Percentiles rank a stretch among this genome's conserved stretches.
Conservation (phyloP, 2,797 vertebrate species). For the Sarcoramphus papa region DNA sequence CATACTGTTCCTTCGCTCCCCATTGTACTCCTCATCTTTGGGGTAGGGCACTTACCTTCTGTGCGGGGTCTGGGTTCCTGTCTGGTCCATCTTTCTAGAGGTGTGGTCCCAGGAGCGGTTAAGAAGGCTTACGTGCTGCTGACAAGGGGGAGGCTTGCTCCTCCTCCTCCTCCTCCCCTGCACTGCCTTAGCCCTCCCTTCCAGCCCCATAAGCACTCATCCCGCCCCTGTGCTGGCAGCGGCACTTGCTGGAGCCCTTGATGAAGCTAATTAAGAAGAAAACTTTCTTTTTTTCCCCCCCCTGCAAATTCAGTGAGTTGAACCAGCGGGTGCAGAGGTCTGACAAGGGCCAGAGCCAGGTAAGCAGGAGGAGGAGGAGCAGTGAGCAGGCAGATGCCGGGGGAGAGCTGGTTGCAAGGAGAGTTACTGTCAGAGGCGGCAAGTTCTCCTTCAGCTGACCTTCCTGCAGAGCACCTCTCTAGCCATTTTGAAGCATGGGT, state of each 20-base stretch:
- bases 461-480: background rate
- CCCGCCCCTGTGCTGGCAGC: background rate
- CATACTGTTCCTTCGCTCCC: background rate
- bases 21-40: background rate
- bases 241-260: background rate
- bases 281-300: background rate
- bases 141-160: background rate
- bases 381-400: background rate
- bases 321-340: background rate
- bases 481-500: background rate
- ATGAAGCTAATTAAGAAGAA: background rate
- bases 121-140: background rate
- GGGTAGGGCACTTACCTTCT: background rate
- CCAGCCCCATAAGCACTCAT: background rate
- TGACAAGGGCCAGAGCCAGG: background rate
- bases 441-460: background rate
- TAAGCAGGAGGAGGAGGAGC: background rate
- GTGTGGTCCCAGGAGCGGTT: background rate
- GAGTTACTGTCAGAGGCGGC: background rate
- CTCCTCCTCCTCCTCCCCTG: conserved; percentile 2
- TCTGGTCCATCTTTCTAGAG: background rate
- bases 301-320: background rate
- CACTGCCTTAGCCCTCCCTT: background rate
- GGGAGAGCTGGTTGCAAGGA: background rate
- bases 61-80: background rate